Base-by-base conservation (phyloP, 2,797 vertebrate genomes). In the Nasua narica region DNA sequence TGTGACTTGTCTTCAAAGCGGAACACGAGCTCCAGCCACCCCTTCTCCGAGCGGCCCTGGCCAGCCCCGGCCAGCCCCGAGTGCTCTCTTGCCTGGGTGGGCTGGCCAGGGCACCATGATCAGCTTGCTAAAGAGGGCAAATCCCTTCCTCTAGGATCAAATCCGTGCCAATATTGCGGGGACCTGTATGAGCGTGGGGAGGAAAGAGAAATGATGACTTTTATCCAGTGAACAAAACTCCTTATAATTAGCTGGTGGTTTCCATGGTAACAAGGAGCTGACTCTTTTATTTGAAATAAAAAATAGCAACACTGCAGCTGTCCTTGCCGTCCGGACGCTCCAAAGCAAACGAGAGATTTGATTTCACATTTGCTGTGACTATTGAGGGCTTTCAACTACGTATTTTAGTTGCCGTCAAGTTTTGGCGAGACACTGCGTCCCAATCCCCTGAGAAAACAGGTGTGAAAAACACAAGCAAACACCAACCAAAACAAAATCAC, bases 171-270 rank as follows among this genome's bases (percentile, higher is more conserved):
- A 97, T 76, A 95, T 98, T 98, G 97, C 95, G 91, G 95, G 88
- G 87, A 97, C 96, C 96, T 18, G 15, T 70, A 87, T 81, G 86
- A 91, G 82, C 5, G 3, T 91, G 32, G 87, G 95, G 94, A 88
- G 96, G 96, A 96, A 97, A 97, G 69, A 98, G 95, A 94, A 98
- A 98, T 95, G 95, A 95, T 85, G 97, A 96, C 97, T 98, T 98
- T 98, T 98, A 98, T 98, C 95, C 97, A 98, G 96, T 97, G 98
- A 98, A 98, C 98, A 98, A 98, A 98, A 98, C 98, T 98, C 98
- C 98, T 99, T 97, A 97, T 98, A 99, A 99, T 99, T 99, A 99
- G 98, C 98, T 98, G 98, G 98, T 98, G 97, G 99, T 99, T 99
- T 98, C 99, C 97, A 98, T 72, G 97, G 99, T 97, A 98, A 99